Conservation (phyloP, 2,888 invertebrate genomes). For the Polydrusus cervinus region DNA sequence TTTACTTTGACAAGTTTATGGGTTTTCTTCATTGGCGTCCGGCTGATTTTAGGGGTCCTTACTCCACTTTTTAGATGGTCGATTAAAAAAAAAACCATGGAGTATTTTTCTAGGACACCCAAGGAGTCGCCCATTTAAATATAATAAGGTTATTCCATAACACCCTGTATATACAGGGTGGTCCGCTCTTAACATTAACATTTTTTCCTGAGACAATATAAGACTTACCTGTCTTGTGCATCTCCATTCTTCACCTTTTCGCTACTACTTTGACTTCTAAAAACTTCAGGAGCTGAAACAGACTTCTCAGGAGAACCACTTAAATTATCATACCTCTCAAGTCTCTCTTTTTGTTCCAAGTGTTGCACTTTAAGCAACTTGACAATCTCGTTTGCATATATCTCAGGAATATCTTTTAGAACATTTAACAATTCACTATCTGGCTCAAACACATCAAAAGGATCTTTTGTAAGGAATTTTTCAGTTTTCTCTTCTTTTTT, state of each 20-base stretch:
- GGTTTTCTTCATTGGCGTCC: no score
- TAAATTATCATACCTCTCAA: conserved; percentile 49
- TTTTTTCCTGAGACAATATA: no score
- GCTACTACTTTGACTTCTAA: conserved; percentile 13
- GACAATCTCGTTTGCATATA: conserved; percentile 64
- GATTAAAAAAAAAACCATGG: no score
- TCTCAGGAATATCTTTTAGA: conserved; percentile 62
- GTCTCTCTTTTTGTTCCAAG: conserved; percentile 56
- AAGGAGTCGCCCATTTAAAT: no score
- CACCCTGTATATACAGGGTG: no score
- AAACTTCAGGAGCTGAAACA: conserved; percentile 9
- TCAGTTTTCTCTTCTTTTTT: conserved; percentile 42
- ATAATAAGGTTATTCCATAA: no score
- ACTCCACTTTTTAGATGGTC: no score
- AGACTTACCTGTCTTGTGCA: conserved; percentile 5
- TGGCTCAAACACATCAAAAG: conserved; percentile 55
- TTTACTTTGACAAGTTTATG: no score
- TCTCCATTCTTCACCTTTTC: conserved; percentile 14
- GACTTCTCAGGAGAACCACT: conserved; percentile 14
- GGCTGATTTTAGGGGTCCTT: no score
- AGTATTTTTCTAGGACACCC: no score
- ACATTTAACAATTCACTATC: conserved; percentile 59
- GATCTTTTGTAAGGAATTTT: conserved; percentile 49
- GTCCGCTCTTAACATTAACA: no score
- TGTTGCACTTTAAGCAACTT: conserved; percentile 63